Evolutionary conservation across 2,888 invertebrate genomes (phyloP), one percentile per base, ranked within the genome.

Genomic region (Lasioglossum leucozonium): DNA sequence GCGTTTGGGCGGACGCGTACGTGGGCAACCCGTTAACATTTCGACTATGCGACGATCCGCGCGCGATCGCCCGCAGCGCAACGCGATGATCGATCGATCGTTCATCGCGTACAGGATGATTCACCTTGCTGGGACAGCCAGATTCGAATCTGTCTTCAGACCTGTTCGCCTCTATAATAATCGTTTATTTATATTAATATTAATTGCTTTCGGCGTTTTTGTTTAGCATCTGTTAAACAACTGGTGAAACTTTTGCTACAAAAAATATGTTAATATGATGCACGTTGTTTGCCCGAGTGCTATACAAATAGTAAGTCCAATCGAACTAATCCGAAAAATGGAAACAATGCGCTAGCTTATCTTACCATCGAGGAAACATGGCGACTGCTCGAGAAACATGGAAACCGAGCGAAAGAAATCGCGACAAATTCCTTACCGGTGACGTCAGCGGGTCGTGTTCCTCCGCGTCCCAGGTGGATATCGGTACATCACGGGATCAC

Each of bases 1-100:
- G 73, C 82, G 85, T 80, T 79, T 82, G 82, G 75, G 80, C 77
- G 87, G 84, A 84, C 82, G 80, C 74, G 85, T 82, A 87, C 87
- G 77, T 80, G 74, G 81, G 65, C 78, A 80, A 67, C 67, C 67
- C 67, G 79, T 65, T 72, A 51, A 72, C 72, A 55, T 79, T 79
- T 44, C 72, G 44, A 67, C 51, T 30, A 26, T 30, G 30, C 62
- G 62, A 16, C 62, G 30, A 62, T 62, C 62, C 62, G 16, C 30
- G 16, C 30, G 30, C 30, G 26, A 30, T 62, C 62, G 62, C 30
- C 62, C 16, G 65, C 5, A 11, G 44, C 22, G 5, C 16, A 6
- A 22, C 55, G 30, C 30, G 62, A 30, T 26, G 30, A 62, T 62
- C 30, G 62, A 62, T 16, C 62, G 5, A 62, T 30, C 16, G 30